Conservation (phyloP, 2,888 invertebrate species). For the Flexamia atlantica region DNA sequence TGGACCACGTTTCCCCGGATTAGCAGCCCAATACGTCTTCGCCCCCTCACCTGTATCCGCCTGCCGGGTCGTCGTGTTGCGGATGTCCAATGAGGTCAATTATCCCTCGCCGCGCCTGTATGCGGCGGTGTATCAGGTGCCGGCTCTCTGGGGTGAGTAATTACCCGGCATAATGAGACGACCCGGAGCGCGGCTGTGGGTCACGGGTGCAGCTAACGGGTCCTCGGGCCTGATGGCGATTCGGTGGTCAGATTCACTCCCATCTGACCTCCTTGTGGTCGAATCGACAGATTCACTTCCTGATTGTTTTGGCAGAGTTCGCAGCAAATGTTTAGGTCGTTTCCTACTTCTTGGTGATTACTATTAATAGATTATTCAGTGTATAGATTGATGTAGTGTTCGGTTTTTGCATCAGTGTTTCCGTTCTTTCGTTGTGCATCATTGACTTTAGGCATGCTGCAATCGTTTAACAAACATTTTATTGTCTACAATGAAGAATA, state of each 20-base stretch:
- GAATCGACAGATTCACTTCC: not conserved
- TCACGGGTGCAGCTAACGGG: conserved; percentile 32
- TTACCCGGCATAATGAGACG: conserved; percentile 21
- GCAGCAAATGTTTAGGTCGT: not conserved
- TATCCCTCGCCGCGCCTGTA: not conserved
- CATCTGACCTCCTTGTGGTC: conserved; percentile 25
- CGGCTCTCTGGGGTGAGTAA: not conserved
- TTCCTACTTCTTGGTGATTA: not conserved
- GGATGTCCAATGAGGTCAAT: conserved; percentile 10
- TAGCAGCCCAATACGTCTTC: too few relatives aligned
- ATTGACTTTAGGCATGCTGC: too few relatives aligned
- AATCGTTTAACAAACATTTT: too few relatives aligned
- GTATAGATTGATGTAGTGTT: too few relatives aligned
- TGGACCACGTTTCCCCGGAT: too few relatives aligned
- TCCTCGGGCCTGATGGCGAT: not conserved
- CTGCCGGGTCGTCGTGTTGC: not conserved
- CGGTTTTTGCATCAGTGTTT: too few relatives aligned
- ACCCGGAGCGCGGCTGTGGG: conserved; percentile 24
- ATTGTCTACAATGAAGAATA: too few relatives aligned
- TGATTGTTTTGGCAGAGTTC: not conserved
- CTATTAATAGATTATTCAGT: not conserved
- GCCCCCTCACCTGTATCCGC: too few relatives aligned
- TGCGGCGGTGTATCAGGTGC: not conserved
- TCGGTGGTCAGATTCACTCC: conserved; percentile 11
- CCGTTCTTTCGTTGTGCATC: too few relatives aligned